Conservation (phyloP, 2,113 vertebrate species). For the Hiodon alosoides region DNA sequence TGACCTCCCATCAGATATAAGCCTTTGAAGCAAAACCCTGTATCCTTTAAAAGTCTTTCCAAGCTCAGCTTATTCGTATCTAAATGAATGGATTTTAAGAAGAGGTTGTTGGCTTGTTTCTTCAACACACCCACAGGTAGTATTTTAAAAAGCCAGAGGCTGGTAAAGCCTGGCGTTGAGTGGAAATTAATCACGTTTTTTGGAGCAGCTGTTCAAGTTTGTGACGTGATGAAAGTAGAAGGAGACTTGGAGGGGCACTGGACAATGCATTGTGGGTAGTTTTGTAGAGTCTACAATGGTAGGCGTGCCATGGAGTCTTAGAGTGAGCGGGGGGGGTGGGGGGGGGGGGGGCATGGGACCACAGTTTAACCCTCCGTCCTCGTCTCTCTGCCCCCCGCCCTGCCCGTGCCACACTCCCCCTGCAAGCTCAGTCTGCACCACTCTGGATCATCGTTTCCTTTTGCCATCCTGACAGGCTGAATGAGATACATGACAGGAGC, state of each 20-base stretch:
- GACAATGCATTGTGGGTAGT: neutral
- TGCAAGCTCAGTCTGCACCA: no score
- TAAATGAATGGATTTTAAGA: slow-evolving; percentile 8
- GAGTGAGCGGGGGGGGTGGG: neutral
- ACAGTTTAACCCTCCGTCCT: no score
- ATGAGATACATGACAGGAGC: no score
- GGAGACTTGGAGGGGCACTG: no score
- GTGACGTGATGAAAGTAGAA: no score
- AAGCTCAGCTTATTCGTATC: neutral
- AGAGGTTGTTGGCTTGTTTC: neutral
- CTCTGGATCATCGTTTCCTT: no score
- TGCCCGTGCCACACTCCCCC: no score
- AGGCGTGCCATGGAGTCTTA: neutral
- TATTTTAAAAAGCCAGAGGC: slow-evolving; percentile 6
- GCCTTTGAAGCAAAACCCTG: neutral
- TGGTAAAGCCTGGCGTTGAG: neutral
- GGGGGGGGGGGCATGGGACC: no score
- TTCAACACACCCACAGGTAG: neutral
- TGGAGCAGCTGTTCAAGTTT: neutral
- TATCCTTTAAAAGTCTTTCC: neutral
- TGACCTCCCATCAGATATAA: neutral
- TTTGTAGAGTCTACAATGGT: neutral
- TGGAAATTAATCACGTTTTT: neutral
- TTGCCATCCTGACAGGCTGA: no score
- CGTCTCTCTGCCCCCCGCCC: no score